Evolutionary conservation across 2,797 vertebrate species (phyloP), one percentile per base, ranked within the genome.

Genomic region (Rhabdophis nuchalis): DNA sequence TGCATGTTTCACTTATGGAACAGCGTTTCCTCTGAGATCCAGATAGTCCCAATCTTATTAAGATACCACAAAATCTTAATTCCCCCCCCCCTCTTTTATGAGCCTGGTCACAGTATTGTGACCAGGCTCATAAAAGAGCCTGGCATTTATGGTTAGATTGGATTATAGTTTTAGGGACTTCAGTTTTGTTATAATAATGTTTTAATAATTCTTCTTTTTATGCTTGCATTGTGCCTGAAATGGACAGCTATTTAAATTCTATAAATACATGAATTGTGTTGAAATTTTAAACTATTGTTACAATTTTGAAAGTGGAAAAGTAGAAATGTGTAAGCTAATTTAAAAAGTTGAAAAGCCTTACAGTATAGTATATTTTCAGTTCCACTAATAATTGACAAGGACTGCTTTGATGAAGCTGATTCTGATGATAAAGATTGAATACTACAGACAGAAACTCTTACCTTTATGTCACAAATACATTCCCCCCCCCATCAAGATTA

Each of bases 361-460:
- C 90, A 95, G 94, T 95, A 95, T 96, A 95, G 94, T 95, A 92
- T 93, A 96, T 95, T 97, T 97, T 97, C 92, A 94, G 90, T 96
- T 93, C 93, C 95, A 94, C 96, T 96, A 97, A 97, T 96, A 97
- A 96, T 94, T 96, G 96, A 96, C 95, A 97, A 96, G 94, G 94
- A 96, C 89, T 72, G 95, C 96, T 97, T 97, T 97, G 96, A 97
- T 98, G 95, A 97, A 96, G 64, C 94, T 96, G 93, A 96, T 97
- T 96, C 93, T 96, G 94, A 95, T 97, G 96, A 97, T 95, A 95
- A 94, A 96, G 93, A 94, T 92, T 96, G 96, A 97, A 95, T 95
- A 85, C 77, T 96, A 94, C 95, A 97, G 95, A 97, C 94, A 95
- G 95, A 96, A 97, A 87, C 93, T 96, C 95, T 97, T 97, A 97